Base-by-base conservation (phyloP, 2,888 invertebrate genomes). In the Cremastinae sp. region DNA sequence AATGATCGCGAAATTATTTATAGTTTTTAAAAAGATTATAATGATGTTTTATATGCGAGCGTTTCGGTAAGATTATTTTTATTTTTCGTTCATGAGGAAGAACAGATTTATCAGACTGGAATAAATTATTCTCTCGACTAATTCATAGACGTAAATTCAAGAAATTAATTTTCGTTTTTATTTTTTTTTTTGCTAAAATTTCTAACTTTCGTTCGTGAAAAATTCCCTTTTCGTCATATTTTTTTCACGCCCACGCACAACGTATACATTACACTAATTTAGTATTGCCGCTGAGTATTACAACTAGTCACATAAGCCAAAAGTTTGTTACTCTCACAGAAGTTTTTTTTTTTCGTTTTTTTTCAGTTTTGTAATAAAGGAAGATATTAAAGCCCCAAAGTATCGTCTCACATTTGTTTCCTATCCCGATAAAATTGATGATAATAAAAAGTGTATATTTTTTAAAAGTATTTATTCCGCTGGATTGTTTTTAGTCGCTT, bases 241-340 rank as follows among this genome's bases (percentile, higher is more conserved):
- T 68, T 70, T 74, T 78, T 66, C 74, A 72, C 58, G 61, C 55
- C 77, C 74, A 65, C 73, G 74, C 74, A 80, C 73, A 81, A 80
- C 80, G 82, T 84, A 86, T 78, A 84, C 79, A 84, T 83, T 83
- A 84, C 83, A 84, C 83, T 86, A 87, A 86, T 86, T 87, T 87
- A 87, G 85, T 87, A 87, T 87, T 87, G 87, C 87, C 86, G 87
- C 86, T 84, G 87, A 87, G 87, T 87, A 87, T 87, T 87, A 87
- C 84, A 87, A 87, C 87, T 87, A 87, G 87, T 87, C 87, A 87
- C 83, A 86, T 87, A 87, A 87, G 87, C 87, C 86, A 87, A 87
- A 87, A 87, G 86, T 87, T 87, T 87, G 86, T 87, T 86, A 86
- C 85, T 86, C 85, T 85, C 86, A 83, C 85, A 86, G 78, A 85